Evolutionary conservation across 2,797 vertebrate species (phyloP), one percentile per base, ranked within the genome.

Genomic region (Pangasius djambal): DNA sequence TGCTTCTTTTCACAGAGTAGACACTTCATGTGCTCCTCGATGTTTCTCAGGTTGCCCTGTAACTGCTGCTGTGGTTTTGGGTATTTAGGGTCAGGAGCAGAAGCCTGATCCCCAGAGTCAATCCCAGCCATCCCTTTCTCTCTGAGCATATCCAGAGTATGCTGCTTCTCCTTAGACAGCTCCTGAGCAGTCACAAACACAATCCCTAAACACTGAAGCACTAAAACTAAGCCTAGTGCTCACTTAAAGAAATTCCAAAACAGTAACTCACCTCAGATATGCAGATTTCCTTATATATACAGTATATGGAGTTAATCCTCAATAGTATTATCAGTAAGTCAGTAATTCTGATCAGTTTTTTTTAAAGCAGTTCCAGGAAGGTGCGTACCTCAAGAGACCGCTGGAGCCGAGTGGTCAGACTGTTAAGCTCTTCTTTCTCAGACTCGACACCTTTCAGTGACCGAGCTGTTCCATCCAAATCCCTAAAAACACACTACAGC

Each of bases 1-100:
- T 97, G 94, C 40, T 97, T 96, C 93, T 98, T 99, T 95, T 99
- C 98, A 84, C 94, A 93, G 91, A 97, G 93, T 89, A 99, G 96
- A 85, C 96, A 93, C 92, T 96, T 98, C 97, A 99, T 99, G 88
- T 96, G 97, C 90, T 98, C 97, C 92, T 99, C 98, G 0, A 99
- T 99, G 94, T 97, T 97, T 79, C 89, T 94, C 78, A 99, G 95
- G 94, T 97, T 96, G 86, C 94, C 97, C 50, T 96, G 97, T 90
- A 99, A 95, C 88, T 97, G 95, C 86, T 96, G 93, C 50, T 90
- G 92, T 0, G 91, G 91, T 88, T 92, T 91, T 5, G 93, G 78
- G 37, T 86, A 91, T 88, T 89, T 89, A 15, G 78, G 55, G n/a
- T 87, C 89, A 0, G 88, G 50, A 59, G 48, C 85, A 67, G 89